These are phyloP conservation scores for Elanus axillaris DNA, from an alignment of 2,113 vertebrate species.

Conservation along the genomic window DNA sequence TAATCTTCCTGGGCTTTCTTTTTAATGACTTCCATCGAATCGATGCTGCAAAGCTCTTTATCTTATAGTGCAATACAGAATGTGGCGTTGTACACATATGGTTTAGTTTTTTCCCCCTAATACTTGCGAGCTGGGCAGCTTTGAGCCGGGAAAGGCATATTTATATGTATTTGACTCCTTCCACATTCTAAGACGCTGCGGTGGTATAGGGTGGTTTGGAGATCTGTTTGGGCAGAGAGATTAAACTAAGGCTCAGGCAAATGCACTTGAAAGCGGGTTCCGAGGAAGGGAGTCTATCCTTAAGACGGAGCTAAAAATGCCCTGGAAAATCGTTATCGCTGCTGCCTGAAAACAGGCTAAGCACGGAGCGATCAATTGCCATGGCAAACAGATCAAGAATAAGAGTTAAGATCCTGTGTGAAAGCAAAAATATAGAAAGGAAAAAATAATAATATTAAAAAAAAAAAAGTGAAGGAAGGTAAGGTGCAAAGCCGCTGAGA, in stretches of 20 bases:
- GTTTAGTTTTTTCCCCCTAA: not conserved
- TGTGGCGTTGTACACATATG: constrained; percentile 21
- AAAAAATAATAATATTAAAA: no score
- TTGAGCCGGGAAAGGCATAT: not conserved
- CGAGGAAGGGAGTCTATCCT: not conserved
- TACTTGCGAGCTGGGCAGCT: constrained; percentile 28
- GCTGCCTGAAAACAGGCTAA: not conserved
- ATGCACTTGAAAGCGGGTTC: not conserved
- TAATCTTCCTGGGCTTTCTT: not conserved
- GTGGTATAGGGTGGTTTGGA: not conserved
- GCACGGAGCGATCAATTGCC: not conserved
- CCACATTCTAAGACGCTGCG: not conserved
- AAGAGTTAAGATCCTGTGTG: not conserved
- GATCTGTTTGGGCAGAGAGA: not conserved
- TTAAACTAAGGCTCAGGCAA: not conserved
- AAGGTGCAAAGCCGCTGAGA: not conserved
- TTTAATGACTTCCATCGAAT: not conserved
- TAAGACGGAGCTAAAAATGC: not conserved
- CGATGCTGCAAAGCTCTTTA: not conserved
- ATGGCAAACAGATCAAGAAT: not conserved
- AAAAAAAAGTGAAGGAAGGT: not conserved
- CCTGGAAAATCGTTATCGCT: not conserved
- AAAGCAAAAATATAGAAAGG: no score
- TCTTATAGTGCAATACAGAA: not conserved
- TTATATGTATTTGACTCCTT: not conserved